These are phyloP conservation scores for Hymenochirus boettgeri DNA, from an alignment of 2,113 vertebrate genomes.

Conservation along the genomic window DNA sequence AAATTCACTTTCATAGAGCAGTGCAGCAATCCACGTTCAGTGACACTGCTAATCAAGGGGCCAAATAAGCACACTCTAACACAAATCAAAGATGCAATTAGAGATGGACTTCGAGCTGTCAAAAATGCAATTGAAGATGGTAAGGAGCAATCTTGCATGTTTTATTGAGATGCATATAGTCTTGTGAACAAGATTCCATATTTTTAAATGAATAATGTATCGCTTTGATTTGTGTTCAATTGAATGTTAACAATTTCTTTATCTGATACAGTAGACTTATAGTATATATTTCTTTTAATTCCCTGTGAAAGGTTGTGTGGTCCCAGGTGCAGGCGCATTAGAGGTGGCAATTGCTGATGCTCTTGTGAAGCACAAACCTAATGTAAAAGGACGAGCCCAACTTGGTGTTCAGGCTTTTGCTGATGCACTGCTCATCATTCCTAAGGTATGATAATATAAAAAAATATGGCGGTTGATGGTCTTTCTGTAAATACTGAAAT, in stretches of 20 bases:
- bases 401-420: conserved; percentile 94
- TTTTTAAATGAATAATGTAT: no score
- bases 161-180: no score
- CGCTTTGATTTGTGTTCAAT: no score
- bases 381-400: conserved; percentile 83
- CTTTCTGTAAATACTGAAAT: no score
- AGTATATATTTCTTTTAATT: conserved; percentile 9
- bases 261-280: no score
- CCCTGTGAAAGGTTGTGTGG: conserved; percentile 72
- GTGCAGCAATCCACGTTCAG: conserved; percentile 89
- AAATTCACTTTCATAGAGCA: conserved; percentile 94
- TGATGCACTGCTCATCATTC: conserved; percentile 89
- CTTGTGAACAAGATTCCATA: no score
- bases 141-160: conserved; percentile 51
- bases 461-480: no score
- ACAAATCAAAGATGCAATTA: conserved; percentile 92
- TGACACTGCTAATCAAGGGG: conserved; percentile 87
- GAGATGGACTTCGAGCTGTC: conserved; percentile 89
- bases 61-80: conserved; percentile 93
- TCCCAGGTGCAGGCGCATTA: conserved; percentile 80
- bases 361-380: conserved; percentile 83
- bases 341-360: conserved; percentile 88
- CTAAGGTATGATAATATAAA: conserved; percentile 73
- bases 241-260: no score
- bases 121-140: conserved; percentile 97